phyloP scores from a whole-genome alignment of 2,797 vertebrate species.

The Phataginus tricuspis region DNA sequence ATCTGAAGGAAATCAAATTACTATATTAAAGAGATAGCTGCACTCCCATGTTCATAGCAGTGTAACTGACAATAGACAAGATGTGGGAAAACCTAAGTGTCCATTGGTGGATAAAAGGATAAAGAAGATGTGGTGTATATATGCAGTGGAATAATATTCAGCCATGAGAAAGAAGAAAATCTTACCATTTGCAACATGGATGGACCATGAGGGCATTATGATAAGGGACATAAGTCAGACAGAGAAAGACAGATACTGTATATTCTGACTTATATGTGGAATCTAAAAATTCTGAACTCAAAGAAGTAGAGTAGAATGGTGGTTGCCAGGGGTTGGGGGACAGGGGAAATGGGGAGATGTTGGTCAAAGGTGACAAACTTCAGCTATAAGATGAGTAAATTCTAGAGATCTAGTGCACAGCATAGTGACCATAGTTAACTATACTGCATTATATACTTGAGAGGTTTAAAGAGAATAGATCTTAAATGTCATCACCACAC shows the following conservation, averaged over 20 bases:
- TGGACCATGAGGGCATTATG: background rate
- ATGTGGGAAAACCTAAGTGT: background rate
- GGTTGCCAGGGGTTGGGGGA: background rate
- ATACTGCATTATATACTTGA: background rate
- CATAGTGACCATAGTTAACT: background rate
- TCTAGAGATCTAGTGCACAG: background rate
- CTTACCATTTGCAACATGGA: background rate
- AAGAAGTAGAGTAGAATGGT: background rate
- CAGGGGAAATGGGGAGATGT: background rate
- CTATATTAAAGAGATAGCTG: background rate
- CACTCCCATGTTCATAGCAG: background rate
- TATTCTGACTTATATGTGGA: background rate
- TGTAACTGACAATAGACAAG: background rate
- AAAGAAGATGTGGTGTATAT: background rate
- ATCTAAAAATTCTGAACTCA: background rate
- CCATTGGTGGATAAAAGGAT: background rate
- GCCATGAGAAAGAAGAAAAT: background rate
- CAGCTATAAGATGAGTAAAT: background rate
- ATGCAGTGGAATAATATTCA: background rate
- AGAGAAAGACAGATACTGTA: background rate
- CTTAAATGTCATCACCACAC: background rate
- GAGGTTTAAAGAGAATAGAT: background rate
- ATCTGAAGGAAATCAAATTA: background rate
- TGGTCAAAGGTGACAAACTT: background rate
- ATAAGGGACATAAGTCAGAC: background rate